A percentile compares a stretch with the other conserved stretches of the same genome.
Conservation (phyloP, 2,888 invertebrate genomes). For the Hartigia nigra region DNA sequence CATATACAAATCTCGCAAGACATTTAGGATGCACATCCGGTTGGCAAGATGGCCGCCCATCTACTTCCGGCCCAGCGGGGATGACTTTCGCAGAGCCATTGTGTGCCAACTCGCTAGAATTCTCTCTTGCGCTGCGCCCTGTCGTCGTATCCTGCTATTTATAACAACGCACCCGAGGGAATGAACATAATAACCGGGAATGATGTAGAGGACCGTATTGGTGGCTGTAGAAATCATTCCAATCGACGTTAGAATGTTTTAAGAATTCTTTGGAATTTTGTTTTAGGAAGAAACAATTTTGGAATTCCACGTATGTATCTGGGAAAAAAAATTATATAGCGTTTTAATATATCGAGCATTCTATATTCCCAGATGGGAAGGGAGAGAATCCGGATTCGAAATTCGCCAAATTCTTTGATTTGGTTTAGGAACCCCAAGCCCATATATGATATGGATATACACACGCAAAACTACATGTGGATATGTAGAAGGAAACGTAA, state of each 20-base stretch:
- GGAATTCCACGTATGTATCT: not conserved
- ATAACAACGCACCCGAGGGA: slow-evolving; percentile 1
- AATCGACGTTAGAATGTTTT: not conserved
- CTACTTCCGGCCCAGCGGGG: slow-evolving; percentile 52
- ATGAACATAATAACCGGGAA: not conserved
- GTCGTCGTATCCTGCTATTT: slow-evolving; percentile 9
- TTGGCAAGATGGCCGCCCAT: slow-evolving; percentile 58
- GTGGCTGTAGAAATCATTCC: not conserved
- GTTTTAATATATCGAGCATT: not conserved
- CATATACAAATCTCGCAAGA: slow-evolving; percentile 54
- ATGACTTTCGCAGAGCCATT: slow-evolving; percentile 48
- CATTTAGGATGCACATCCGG: slow-evolving; percentile 60
- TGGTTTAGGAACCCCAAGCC: slow-evolving; percentile 31
- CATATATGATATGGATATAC: not conserved
- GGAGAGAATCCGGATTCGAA: slow-evolving; percentile 22
- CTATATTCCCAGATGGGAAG: not conserved
- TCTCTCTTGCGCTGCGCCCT: slow-evolving; percentile 2
- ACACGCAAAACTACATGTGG: not conserved
- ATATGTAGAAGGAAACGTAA: not conserved
- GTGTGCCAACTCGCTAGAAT: slow-evolving; percentile 43
- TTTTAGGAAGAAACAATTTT: not conserved
- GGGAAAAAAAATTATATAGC: not conserved
- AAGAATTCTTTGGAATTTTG: not conserved
- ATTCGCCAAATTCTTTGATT: slow-evolving; percentile 51
- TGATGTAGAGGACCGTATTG: not conserved